Conservation (phyloP, 2,888 invertebrate genomes). For the Caradrina kadenii region DNA sequence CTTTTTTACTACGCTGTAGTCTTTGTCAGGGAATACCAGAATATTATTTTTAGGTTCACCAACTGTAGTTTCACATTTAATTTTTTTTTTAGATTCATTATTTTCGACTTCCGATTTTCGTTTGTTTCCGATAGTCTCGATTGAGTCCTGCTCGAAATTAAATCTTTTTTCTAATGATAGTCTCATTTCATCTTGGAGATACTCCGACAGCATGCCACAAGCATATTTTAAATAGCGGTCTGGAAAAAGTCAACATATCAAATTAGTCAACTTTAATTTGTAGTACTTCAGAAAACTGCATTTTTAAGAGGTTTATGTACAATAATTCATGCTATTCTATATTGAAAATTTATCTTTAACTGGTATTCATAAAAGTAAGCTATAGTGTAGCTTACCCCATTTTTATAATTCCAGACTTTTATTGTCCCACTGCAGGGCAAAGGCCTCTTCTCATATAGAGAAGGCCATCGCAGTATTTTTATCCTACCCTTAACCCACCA, state of each 20-base stretch:
- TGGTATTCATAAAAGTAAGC: no score
- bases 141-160: slow-evolving; percentile 91
- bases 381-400: no score
- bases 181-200: slow-evolving; percentile 93
- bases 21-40: slow-evolving; percentile 75
- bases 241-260: slow-evolving; percentile 72
- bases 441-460: no score
- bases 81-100: slow-evolving; percentile 80
- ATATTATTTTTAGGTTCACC: slow-evolving; percentile 76
- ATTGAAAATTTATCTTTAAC: no score
- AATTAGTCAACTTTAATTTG: neutral
- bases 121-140: slow-evolving; percentile 86
- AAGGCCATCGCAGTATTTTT: no score
- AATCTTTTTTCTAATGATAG: slow-evolving; percentile 92
- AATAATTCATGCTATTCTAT: no score
- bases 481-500: no score
- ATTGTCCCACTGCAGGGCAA: no score
- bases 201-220: slow-evolving; percentile 95
- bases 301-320: no score
- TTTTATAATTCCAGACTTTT: no score
- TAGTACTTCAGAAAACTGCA: no score
- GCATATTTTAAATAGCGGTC: slow-evolving; percentile 93
- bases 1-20: slow-evolving; percentile 83
- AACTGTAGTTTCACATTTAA: slow-evolving; percentile 78
- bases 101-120: slow-evolving; percentile 88